A percentile compares a stretch with the other conserved stretches of the same genome.
Conservation (phyloP, 2,797 vertebrate genomes). For the Coendou prehensilis region DNA sequence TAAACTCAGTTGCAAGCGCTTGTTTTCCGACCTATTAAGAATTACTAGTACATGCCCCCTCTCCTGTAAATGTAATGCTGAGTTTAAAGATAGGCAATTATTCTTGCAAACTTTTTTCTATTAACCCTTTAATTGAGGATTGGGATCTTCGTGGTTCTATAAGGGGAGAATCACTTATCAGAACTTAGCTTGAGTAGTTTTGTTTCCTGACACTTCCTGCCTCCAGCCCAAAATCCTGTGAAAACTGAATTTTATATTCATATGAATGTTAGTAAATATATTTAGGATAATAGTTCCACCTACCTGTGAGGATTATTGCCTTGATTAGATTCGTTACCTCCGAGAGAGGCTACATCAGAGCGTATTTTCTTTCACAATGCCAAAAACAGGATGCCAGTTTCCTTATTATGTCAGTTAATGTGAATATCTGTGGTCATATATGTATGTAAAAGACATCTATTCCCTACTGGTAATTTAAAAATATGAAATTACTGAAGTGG, state of each 20-base stretch:
- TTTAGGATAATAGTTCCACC: not conserved
- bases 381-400: not conserved
- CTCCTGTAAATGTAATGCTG: not conserved
- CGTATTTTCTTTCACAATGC: not conserved
- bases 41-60: not conserved
- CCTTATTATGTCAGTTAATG: not conserved
- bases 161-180: not conserved
- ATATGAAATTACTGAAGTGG: not conserved
- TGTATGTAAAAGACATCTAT: not conserved
- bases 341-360: not conserved
- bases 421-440: not conserved
- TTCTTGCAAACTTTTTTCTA: not conserved
- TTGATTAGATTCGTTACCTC: not conserved
- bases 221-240: not conserved
- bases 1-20: not conserved
- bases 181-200: not conserved
- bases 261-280: constrained; percentile 26
- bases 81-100: not conserved
- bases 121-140: not conserved
- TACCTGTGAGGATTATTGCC: not conserved
- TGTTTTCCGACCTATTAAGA: constrained; percentile 16
- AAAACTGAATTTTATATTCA: constrained; percentile 40
- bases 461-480: not conserved
- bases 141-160: not conserved
- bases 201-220: not conserved